Conservation (phyloP, 2,113 vertebrate species). For the Pteruthius melanotis region DNA sequence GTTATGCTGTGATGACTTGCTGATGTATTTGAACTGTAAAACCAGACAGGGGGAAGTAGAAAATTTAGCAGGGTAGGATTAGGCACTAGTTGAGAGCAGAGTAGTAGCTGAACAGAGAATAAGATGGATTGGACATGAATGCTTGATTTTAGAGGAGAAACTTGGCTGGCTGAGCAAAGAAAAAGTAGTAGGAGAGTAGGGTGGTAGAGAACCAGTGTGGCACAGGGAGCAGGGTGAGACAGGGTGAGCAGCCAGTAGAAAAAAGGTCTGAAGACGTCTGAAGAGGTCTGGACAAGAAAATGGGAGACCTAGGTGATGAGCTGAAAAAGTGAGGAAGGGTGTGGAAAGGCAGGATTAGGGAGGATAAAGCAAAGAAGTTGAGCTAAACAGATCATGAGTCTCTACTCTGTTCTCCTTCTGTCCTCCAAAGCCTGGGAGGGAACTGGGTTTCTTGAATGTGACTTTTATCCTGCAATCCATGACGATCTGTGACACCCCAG, state of each 20-base stretch:
- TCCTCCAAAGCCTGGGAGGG: background rate
- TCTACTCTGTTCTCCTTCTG: background rate
- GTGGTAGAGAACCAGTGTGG: background rate
- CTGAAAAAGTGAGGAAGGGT: background rate
- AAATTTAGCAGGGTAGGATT: background rate
- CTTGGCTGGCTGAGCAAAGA: background rate
- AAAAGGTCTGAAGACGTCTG: too few species aligned
- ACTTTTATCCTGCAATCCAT: background rate
- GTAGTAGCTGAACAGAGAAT: background rate
- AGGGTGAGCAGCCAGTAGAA: background rate
- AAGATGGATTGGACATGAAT: background rate
- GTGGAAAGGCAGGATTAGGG: background rate
- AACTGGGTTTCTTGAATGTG: background rate
- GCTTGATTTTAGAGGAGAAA: background rate
- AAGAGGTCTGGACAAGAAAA: background rate
- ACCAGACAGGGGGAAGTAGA: background rate
- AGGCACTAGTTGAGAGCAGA: background rate
- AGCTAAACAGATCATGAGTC: background rate
- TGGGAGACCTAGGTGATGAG: background rate
- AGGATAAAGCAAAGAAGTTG: background rate
- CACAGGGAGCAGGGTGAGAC: background rate
- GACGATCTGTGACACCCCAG: background rate
- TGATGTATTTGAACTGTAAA: slow-evolving; percentile 8
- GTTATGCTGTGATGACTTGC: background rate
- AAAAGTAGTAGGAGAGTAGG: background rate